Evolutionary conservation across 2,888 invertebrate genomes (phyloP), one percentile per base, ranked within the genome.

Genomic region (Erebia aethiops): DNA sequence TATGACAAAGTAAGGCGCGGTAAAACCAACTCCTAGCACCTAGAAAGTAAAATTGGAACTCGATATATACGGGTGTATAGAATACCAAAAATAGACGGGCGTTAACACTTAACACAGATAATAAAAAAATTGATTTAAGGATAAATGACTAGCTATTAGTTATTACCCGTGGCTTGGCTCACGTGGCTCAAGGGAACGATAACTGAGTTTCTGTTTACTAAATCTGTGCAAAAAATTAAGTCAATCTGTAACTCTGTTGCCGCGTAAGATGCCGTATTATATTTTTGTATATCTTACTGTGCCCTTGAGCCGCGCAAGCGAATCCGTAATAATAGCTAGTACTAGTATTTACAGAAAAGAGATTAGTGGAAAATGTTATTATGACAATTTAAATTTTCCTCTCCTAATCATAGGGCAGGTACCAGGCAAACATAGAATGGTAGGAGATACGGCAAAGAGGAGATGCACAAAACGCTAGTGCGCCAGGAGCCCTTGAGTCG

Each of bases 391-490:
- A 35, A n/a, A 56, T 21, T 46, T 66, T 14, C 14, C 66, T 43
- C 72, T 61, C 67, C 74, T 71, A 78, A 81, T 80, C 72, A 68
- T 63, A 65, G 73, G 75, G 77, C 80, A 81, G 77, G 78, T 84
- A 84, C 84, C 77, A 86, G 82, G 82, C 78, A 76, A 76, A 77
- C 82, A 86, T 83, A 81, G 78, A 79, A 76, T 75, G 77, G 77
- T 74, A 80, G 81, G 76, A 86, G 87, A 85, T 86, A 83, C 80
- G 79, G 81, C 81, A 81, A 84, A 83, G 83, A 87, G 81, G 81
- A 86, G 84, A 84, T 86, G 85, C 89, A 90, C 87, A 91, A 92
- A 91, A 91, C 90, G 91, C 91, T 88, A 88, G 87, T 88, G 86
- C 87, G 82, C 87, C 87, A 85, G 84, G 88, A 87, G 85, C 88